These are phyloP conservation scores for Rallus limicola DNA, from an alignment of 2,113 vertebrate genomes.

Conservation along the genomic window DNA sequence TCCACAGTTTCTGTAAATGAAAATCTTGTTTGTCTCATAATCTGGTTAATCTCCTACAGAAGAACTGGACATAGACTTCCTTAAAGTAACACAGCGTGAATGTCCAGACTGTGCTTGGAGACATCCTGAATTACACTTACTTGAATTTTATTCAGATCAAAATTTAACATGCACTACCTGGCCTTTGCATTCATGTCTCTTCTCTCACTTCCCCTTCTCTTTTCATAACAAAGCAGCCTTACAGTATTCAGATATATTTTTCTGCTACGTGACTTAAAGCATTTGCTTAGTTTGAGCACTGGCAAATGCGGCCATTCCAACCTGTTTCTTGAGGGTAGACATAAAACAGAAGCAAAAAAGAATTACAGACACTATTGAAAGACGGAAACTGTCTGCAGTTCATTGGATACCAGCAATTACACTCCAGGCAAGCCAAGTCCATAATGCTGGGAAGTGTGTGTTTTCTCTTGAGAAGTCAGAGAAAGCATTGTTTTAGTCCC, in stretches of 20 bases:
- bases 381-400: slow-evolving; percentile 39
- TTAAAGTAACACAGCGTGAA: not conserved
- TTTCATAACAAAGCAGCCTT: not conserved
- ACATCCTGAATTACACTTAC: not conserved
- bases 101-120: not conserved
- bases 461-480: slow-evolving; percentile 58
- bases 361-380: slow-evolving; percentile 2
- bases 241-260: not conserved
- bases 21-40: not conserved
- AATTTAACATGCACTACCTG: not conserved
- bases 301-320: not conserved
- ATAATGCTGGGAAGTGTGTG: not conserved
- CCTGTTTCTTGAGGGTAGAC: not conserved
- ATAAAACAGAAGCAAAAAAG: not conserved
- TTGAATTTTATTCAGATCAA: not conserved
- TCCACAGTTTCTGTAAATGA: not conserved
- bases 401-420: slow-evolving; percentile 31
- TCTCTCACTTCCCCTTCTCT: not conserved
- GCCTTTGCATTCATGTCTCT: not conserved
- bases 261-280: not conserved
- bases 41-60: not conserved
- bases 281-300: not conserved
- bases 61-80: not conserved
- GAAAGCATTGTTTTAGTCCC: slow-evolving; percentile 37
- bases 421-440: not conserved